phyloP scores from a whole-genome alignment of 1,140 invertebrate species.

The Ceratina calcarata region DNA sequence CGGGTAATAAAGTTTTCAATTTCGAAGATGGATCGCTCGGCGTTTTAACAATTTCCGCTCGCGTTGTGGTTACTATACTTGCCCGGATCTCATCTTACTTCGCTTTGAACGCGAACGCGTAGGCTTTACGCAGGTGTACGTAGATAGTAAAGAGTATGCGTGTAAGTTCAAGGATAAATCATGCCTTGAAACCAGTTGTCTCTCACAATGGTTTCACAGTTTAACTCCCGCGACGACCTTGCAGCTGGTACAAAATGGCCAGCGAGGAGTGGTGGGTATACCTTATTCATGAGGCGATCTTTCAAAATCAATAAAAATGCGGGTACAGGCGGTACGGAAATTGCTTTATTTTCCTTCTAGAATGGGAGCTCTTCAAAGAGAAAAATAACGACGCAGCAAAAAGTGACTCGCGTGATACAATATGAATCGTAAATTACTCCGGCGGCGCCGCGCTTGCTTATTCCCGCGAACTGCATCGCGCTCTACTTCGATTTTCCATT shows the following conservation, averaged over 20 bases:
- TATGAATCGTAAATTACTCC: not conserved
- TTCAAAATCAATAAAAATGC: conserved; percentile 43
- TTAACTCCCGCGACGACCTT: conserved; percentile 49
- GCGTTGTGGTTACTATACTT: too few species aligned
- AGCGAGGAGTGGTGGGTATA: conserved; percentile 18
- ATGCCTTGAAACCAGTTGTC: conserved; percentile 49
- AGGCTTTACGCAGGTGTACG: conserved; percentile 10
- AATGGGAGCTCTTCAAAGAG: not conserved
- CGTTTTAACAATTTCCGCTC: too few species aligned
- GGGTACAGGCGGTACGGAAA: too few species aligned
- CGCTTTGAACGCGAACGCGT: not conserved
- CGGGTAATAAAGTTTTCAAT: too few species aligned
- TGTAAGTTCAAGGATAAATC: conserved; percentile 53
- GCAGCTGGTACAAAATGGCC: conserved; percentile 40
- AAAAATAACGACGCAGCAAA: too few species aligned
- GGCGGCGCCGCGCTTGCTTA: too few species aligned
- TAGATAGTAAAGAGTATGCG: not conserved
- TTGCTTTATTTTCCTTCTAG: not conserved
- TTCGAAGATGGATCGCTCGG: too few species aligned
- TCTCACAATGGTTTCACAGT: conserved; percentile 50
- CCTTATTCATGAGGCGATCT: conserved; percentile 44
- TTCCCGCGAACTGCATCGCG: not conserved
- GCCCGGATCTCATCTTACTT: too few species aligned
- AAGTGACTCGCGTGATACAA: not conserved
- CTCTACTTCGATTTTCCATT: not conserved